Evolutionary conservation across 2,888 invertebrate species (phyloP), one percentile per base, ranked within the genome.

Genomic region (Holacanthella duospinosa): DNA sequence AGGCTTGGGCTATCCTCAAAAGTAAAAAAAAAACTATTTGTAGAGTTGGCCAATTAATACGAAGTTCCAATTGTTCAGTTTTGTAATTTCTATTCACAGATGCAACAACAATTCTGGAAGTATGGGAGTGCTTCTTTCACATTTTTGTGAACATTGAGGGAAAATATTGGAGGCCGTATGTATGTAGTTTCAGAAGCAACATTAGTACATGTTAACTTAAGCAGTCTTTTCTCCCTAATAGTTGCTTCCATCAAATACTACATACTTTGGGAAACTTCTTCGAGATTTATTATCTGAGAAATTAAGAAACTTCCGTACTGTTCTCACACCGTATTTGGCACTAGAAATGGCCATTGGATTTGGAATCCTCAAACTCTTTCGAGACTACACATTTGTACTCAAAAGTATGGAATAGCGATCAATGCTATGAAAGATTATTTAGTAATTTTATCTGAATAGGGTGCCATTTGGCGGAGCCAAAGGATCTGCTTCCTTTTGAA

Each of bases 91-190:
- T 36, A 36, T 36, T 36, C 36, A 9, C 36, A 69, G 68, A 60
- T 53, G 55, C 61, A 2, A 55, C 54, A 12, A 29, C 55, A 2
- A 53, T 62, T 6, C 56, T 59, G 1, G 69, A 70, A 27, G 62
- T 71, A 19, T 55, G 60, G 24, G 69, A 71, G 16, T 69, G 68
- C 48, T 65, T 68, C 24, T 55, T 61, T 3, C 6, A 62, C 1
- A 60, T 72, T 19, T 70, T 67, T 53, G 29, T 59, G 9, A 58
- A 67, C 4, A 65, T 72, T 6, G 67, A 67, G 9, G 61, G 60
- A 24, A 72, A 71, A 59, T 48, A 64, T 43, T 72, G 69, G 28
- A 60, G 72, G 53, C 72, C 72, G 43, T 71, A 72, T 43, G 72
- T 72, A 66, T 69, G 67, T n/a, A n/a, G 63, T 55, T n/a, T n/a